phyloP scores from a whole-genome alignment of 2,797 vertebrate species.

The Propithecus perrieri region DNA sequence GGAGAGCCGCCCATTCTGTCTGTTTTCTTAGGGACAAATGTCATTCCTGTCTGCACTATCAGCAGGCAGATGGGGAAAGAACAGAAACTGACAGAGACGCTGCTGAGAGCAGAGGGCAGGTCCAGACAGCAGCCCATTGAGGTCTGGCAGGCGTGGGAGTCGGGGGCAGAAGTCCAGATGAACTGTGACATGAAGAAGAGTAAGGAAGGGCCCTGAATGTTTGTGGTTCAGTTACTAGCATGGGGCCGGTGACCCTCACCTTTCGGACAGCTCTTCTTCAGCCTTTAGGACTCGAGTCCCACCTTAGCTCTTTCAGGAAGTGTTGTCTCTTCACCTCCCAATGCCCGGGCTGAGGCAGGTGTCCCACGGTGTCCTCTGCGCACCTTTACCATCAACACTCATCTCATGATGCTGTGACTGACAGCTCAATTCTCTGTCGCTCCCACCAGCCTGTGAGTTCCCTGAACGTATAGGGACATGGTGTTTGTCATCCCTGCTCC shows the following conservation, averaged over 20 bases:
- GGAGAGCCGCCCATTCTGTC: neutral
- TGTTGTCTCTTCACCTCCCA: neutral
- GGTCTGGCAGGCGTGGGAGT: neutral
- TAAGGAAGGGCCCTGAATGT: neutral
- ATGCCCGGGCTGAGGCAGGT: neutral
- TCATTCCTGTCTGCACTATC: neutral
- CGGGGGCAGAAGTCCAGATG: no score
- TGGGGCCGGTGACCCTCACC: neutral
- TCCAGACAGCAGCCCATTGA: neutral
- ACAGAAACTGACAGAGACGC: neutral
- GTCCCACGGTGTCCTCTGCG: no score
- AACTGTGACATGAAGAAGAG: neutral
- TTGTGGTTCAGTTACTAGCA: neutral
- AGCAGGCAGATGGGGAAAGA: neutral
- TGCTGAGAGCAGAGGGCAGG: neutral
- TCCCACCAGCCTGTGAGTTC: neutral
- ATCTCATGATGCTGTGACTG: neutral
- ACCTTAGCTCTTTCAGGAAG: neutral
- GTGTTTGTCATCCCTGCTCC: neutral
- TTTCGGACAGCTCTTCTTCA: neutral
- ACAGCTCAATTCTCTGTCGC: neutral
- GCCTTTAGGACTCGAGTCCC: neutral
- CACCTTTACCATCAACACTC: neutral
- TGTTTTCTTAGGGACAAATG: slow-evolving; percentile 51
- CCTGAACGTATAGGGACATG: neutral